A percentile compares a stretch with the other conserved stretches of the same genome.
These are phyloP conservation scores for Poicephalus gulielmi DNA, from an alignment of 2,113 vertebrate genomes.

Conservation along the genomic window DNA sequence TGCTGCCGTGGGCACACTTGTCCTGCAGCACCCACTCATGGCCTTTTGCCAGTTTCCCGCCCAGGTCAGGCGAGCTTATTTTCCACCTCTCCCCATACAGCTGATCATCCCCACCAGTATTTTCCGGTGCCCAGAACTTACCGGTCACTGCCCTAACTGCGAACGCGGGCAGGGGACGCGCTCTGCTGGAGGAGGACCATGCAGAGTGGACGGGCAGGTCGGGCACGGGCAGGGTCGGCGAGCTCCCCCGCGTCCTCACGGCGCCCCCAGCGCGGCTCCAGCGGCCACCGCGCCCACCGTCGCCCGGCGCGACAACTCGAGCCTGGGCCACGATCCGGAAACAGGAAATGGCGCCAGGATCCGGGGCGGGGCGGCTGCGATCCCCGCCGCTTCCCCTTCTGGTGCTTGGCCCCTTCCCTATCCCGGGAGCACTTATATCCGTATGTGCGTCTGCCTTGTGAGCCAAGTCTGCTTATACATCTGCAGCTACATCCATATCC, in stretches of 20 bases:
- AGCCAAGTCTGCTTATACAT: no score
- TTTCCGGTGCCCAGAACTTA: neutral
- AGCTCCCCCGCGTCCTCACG: neutral
- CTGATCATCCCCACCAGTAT: neutral
- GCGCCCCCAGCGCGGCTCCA: no score
- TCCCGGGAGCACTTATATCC: accelerated
- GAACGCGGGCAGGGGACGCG: neutral
- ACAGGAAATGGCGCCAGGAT: neutral
- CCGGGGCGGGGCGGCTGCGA: no score
- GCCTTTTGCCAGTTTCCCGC: neutral
- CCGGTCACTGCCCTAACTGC: neutral
- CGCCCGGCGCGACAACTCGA: neutral
- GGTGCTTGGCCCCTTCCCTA: accelerated
- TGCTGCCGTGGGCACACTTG: neutral
- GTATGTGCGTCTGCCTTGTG: neutral
- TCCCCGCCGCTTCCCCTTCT: neutral
- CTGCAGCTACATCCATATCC: no score
- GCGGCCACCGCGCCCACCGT: no score
- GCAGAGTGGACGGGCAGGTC: no score
- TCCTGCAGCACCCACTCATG: neutral
- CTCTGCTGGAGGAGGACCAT: neutral
- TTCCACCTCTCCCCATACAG: neutral
- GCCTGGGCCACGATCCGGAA: no score
- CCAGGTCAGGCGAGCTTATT: neutral
- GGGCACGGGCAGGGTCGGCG: no score